Evolutionary conservation across 2,113 vertebrate genomes (phyloP).

Genomic region (Oophaga pumilio): DNA sequence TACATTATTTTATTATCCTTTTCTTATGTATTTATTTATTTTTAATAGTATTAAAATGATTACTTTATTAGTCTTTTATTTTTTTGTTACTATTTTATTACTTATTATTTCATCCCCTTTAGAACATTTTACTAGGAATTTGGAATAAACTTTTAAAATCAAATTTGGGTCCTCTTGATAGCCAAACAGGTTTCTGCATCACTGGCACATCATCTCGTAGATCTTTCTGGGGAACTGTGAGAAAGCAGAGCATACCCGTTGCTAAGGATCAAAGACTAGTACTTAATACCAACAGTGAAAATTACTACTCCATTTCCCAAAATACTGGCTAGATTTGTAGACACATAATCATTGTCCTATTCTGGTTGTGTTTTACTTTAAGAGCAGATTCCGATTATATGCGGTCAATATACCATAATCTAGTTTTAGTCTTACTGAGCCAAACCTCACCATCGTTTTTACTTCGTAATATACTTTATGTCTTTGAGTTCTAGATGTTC

Average conservation of each 20-base stretch:
- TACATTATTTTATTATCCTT: too few species aligned
- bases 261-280: conserved; percentile 32
- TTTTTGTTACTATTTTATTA: too few species aligned
- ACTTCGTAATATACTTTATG: not conserved
- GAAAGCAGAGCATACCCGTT: conserved; percentile 12
- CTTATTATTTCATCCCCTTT: too few species aligned
- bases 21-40: too few species aligned
- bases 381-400: not conserved
- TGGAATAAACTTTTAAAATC: too few species aligned
- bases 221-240: not conserved
- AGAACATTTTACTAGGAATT: too few species aligned
- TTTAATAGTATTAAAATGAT: too few species aligned
- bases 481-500: not conserved
- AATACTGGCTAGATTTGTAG: conserved; percentile 9
- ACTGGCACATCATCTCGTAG: not conserved
- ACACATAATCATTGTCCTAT: not conserved
- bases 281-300: conserved; percentile 22
- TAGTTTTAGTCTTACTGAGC: not conserved
- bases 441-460: not conserved
- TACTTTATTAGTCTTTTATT: too few species aligned
- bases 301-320: conserved; percentile 12
- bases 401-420: not conserved
- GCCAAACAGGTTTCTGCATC: not conserved
- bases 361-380: not conserved
- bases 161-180: not conserved